phyloP scores from a whole-genome alignment of 2,797 vertebrate genomes.

The Sebastes wilsoni region DNA sequence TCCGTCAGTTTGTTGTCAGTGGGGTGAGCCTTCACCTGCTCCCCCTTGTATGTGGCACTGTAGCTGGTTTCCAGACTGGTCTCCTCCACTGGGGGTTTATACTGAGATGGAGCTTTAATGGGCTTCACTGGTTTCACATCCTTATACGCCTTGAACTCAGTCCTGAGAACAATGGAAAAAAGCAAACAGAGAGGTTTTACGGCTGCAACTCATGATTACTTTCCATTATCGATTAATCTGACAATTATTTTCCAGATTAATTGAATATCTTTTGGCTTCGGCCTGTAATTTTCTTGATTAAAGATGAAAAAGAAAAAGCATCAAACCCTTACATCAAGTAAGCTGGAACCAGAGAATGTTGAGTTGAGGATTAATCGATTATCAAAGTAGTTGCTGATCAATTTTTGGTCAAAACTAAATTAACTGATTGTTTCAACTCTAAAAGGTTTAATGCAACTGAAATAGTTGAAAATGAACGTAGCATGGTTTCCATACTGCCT shows the following conservation, averaged over 20 bases:
- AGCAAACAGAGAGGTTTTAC: background rate
- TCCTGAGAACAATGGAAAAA: constrained; percentile 77
- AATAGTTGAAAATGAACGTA: background rate
- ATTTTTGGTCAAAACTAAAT: background rate
- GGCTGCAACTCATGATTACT: background rate
- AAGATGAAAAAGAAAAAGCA: background rate
- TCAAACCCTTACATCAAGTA: background rate
- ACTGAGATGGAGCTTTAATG: constrained; percentile 91
- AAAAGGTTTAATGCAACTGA: background rate
- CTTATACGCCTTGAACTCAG: constrained; percentile 95
- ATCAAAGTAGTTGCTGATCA: background rate
- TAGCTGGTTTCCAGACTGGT: constrained; percentile 94
- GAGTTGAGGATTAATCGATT: background rate
- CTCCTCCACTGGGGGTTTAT: constrained; percentile 87
- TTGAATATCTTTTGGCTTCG: background rate
- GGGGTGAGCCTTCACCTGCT: constrained; percentile 86
- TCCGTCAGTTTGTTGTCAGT: constrained; percentile 91
- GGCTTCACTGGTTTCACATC: constrained; percentile 92
- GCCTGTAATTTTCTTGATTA: background rate
- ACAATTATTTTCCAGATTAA: background rate
- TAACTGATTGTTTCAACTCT: background rate
- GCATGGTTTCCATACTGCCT: background rate
- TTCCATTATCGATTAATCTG: background rate
- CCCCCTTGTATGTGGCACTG: constrained; percentile 94
- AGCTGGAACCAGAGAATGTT: background rate